Evolutionary conservation across 2,797 vertebrate genomes (phyloP).

Genomic region (Thalassophryne amazonica): DNA sequence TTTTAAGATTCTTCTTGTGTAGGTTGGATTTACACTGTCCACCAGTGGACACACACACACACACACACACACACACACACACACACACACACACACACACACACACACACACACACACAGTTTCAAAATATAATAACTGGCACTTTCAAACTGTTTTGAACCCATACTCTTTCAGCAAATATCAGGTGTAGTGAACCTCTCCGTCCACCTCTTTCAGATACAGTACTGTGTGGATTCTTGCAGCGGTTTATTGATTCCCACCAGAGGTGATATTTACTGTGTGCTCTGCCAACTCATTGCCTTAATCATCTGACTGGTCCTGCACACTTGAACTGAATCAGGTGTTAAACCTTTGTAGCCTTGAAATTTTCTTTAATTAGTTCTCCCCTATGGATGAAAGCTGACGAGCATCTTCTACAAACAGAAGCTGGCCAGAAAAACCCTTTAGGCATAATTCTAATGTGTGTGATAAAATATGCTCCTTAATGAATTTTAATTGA

Average conservation of each 20-base stretch:
- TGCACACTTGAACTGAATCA: slow-evolving; percentile 57
- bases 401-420: neutral
- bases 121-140: no score
- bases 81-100: slow-evolving; percentile 1
- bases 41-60: no score
- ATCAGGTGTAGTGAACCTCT: slow-evolving; percentile 28
- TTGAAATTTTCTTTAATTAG: slow-evolving; percentile 27
- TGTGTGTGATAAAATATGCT: no score
- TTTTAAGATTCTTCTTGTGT: no score
- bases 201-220: slow-evolving; percentile 50
- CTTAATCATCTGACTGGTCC: slow-evolving; percentile 66
- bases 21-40: no score
- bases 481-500: no score
- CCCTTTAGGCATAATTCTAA: neutral
- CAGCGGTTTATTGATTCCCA: slow-evolving; percentile 73
- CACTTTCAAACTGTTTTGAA: neutral
- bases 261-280: slow-evolving; percentile 74
- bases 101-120: neutral
- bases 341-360: slow-evolving; percentile 43
- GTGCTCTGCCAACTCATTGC: slow-evolving; percentile 59
- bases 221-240: slow-evolving; percentile 44
- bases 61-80: slow-evolving; percentile 4
- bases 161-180: slow-evolving; percentile 26
- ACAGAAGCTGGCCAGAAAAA: neutral
- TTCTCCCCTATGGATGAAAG: neutral